These are phyloP conservation scores for Synanceia verrucosa DNA, from an alignment of 2,797 vertebrate genomes.

Conservation along the genomic window DNA sequence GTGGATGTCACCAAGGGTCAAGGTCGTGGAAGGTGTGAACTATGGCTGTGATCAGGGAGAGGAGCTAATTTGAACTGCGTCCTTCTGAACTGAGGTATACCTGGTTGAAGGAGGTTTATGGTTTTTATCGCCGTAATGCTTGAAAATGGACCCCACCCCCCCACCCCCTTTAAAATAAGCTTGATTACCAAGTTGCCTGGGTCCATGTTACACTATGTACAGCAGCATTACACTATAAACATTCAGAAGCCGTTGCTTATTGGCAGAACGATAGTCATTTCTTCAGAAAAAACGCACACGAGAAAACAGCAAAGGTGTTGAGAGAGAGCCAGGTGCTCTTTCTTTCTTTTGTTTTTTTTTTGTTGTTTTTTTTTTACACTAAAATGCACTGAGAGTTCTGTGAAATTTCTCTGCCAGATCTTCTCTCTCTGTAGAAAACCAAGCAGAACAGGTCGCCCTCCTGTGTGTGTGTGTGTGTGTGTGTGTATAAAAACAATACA, in stretches of 20 bases:
- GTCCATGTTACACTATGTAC: slow-evolving; percentile 89
- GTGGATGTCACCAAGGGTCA: slow-evolving; percentile 23
- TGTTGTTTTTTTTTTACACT: slow-evolving; percentile 86
- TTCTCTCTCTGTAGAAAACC: slow-evolving; percentile 58
- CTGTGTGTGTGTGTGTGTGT: slow-evolving; percentile 31
- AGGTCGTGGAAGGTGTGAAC: slow-evolving; percentile 32
- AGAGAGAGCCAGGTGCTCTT: slow-evolving; percentile 89
- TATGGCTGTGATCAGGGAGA: slow-evolving; percentile 51
- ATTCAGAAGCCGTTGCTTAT: slow-evolving; percentile 99
- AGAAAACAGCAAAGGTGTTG: slow-evolving; percentile 89
- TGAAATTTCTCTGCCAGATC: slow-evolving; percentile 70
- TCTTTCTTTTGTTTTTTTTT: slow-evolving; percentile 32
- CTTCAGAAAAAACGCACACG: slow-evolving; percentile 84
- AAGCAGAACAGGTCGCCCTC: slow-evolving; percentile 42
- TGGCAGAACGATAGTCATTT: slow-evolving; percentile 95
- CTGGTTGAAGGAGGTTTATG: slow-evolving; percentile 98
- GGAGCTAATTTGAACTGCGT: slow-evolving; percentile 64
- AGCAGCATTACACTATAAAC: slow-evolving; percentile 97
- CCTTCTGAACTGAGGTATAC: slow-evolving; percentile 97
- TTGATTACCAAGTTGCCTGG: slow-evolving; percentile 83
- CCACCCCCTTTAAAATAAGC: slow-evolving; percentile 71
- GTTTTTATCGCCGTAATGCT: slow-evolving; percentile 85
- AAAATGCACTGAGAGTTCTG: slow-evolving; percentile 87
- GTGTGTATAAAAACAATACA: slow-evolving; percentile 70
- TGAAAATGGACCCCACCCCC: slow-evolving; percentile 88